These are phyloP conservation scores for Incurvaria masculella DNA, from an alignment of 2,888 invertebrate genomes.

Conservation along the genomic window DNA sequence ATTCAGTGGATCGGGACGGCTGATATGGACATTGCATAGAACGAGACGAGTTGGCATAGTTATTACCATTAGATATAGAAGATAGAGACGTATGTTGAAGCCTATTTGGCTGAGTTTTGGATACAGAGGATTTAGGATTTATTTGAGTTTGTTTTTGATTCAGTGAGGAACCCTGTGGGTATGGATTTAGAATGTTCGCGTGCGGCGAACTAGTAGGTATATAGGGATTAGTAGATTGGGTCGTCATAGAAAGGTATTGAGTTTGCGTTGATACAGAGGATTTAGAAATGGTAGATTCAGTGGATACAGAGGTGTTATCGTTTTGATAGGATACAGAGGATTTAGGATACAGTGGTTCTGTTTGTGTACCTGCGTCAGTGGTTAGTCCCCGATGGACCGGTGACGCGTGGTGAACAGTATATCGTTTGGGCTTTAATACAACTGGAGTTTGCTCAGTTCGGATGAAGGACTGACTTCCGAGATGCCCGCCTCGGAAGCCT, in stretches of 20 bases:
- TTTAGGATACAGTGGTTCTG: neutral
- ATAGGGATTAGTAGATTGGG: too few species aligned
- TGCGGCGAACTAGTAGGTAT: too few species aligned
- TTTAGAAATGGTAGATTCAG: neutral
- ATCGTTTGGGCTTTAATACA: neutral
- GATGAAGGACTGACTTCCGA: slow-evolving; percentile 1
- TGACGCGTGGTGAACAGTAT: neutral
- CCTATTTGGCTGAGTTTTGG: neutral
- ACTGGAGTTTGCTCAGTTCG: neutral
- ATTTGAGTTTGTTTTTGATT: too few species aligned
- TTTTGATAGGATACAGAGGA: neutral
- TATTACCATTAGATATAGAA: too few species aligned
- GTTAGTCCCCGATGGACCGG: slow-evolving; percentile 3
- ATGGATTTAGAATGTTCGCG: too few species aligned
- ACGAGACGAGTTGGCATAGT: too few species aligned
- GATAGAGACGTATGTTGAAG: too few species aligned
- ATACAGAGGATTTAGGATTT: neutral
- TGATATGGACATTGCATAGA: too few species aligned
- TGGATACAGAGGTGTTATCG: too few species aligned
- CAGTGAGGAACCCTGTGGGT: too few species aligned
- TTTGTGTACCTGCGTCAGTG: neutral
- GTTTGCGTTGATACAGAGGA: neutral
- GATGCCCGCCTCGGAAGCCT: neutral
- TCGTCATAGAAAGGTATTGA: too few species aligned
- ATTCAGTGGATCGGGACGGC: neutral